These are phyloP conservation scores for Drosophila koepferae DNA, from an alignment of 2,888 invertebrate genomes.

Conservation along the genomic window DNA sequence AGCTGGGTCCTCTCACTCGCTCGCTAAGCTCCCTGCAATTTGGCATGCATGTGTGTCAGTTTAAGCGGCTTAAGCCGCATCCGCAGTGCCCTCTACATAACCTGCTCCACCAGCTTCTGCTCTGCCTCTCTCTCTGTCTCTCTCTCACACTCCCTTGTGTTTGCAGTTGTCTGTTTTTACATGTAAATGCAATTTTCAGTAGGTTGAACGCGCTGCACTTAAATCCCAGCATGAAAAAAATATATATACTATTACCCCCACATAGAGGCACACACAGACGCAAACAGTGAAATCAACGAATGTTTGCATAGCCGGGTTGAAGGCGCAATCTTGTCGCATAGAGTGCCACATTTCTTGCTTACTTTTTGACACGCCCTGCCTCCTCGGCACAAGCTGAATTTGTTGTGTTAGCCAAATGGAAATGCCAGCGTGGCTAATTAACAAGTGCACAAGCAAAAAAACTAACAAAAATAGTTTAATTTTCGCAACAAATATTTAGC, in stretches of 20 bases:
- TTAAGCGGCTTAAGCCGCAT: conserved; percentile 76
- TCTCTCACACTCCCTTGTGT: neutral
- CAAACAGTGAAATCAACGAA: conserved; percentile 7
- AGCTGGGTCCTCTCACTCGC: neutral
- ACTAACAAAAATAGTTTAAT: neutral
- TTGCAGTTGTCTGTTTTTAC: conserved; percentile 58
- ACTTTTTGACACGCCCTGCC: conserved; percentile 35
- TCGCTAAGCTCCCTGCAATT: conserved; percentile 62
- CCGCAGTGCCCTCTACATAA: conserved; percentile 24
- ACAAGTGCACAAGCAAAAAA: conserved; percentile 9
- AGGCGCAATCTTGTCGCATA: conserved; percentile 30
- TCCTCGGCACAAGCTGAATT: conserved; percentile 39
- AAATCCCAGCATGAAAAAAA: conserved; percentile 38
- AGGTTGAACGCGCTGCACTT: conserved; percentile 45
- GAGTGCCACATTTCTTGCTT: conserved; percentile 66
- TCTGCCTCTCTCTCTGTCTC: neutral
- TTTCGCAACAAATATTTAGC: neutral
- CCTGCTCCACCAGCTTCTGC: neutral
- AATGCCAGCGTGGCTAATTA: conserved; percentile 59
- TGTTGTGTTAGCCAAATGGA: conserved; percentile 54
- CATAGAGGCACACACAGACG: neutral
- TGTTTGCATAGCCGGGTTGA: conserved; percentile 19
- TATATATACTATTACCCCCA: neutral
- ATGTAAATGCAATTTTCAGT: conserved; percentile 76
- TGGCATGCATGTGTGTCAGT: conserved; percentile 61